phyloP scores from a whole-genome alignment of 2,113 vertebrate genomes.

The Pseudorasbora parva region DNA sequence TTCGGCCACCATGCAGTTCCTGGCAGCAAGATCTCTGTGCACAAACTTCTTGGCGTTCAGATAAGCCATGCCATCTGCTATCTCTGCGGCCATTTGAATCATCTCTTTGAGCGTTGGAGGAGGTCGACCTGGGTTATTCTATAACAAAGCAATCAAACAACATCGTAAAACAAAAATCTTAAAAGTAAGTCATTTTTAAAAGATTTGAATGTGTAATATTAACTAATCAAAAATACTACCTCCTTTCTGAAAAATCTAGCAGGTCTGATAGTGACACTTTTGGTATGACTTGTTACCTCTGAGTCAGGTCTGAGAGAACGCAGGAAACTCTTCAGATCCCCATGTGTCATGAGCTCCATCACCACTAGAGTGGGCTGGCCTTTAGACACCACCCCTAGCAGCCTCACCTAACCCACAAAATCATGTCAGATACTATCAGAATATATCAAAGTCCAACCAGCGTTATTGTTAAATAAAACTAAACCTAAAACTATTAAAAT shows the following conservation, averaged over 20 bases:
- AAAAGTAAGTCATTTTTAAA: background rate
- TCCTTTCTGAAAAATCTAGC: background rate
- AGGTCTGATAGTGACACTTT: background rate
- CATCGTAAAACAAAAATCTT: background rate
- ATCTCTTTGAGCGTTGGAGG: slow-evolving; percentile 91
- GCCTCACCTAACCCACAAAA: slow-evolving; percentile 82
- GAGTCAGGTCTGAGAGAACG: slow-evolving; percentile 90
- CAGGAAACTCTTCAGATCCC: slow-evolving; percentile 93
- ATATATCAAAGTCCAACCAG: background rate
- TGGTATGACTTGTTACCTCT: slow-evolving; percentile 78
- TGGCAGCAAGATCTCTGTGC: slow-evolving; percentile 92
- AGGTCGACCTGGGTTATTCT: slow-evolving; percentile 92
- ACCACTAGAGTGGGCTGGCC: slow-evolving; percentile 95
- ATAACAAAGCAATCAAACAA: slow-evolving; percentile 17
- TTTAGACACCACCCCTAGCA: slow-evolving; percentile 95
- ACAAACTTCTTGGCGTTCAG: slow-evolving; percentile 98
- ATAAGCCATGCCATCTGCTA: slow-evolving; percentile 96
- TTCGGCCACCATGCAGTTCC: slow-evolving; percentile 97
- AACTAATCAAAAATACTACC: background rate
- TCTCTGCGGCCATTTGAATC: slow-evolving; percentile 95
- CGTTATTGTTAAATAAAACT: background rate
- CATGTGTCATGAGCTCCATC: slow-evolving; percentile 97
- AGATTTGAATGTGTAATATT: background rate
- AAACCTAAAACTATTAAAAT: background rate
- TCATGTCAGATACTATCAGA: background rate